Base-by-base conservation (phyloP, 2,888 invertebrate species). In the Drepanosiphum platanoidis region DNA sequence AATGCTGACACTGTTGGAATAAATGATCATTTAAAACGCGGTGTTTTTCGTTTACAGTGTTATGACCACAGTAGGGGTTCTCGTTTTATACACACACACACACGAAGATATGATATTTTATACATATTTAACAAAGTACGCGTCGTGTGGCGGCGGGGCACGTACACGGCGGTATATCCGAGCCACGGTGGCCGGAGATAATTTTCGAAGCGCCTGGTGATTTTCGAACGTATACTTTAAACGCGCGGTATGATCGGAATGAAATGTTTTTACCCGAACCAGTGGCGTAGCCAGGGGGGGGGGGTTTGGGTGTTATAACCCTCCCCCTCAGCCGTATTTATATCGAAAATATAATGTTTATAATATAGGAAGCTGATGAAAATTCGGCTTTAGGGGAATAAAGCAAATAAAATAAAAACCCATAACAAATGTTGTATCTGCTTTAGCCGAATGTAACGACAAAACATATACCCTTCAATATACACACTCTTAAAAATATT, bases 31-130 rank as follows among this genome's bases (percentile, higher is more conserved):
- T 22, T 15, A 27, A 52, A 27, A 52, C 34, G 9, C 39, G 30
- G 32, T 78, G 32, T 78, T 64, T 64, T 58, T 36, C 64, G 30
- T 79, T 79, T 66, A 66, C 32, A 32, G 15, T 46, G 15, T 66
- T 34, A 66, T 32, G 32, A n/a, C 32, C 78, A 15, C 78, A 66
- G 78, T 42, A 64, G 66, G 78, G 78, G 66, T 66, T 66, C 42
- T 64, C n/a, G 8, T 66, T 64, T 15, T 46, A 15, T 9, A 46
- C 5, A 11, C 42, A 11, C 42, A 7, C 11, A 46, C 5, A 46
- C 46, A 46, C 3, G 3, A 46, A 15, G 18, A 15, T 18, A 13
- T 46, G 42, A 7, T 4, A 4, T 46, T 13, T 4, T 46, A 22
- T 61, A 18, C 30, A 4, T 39, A 30, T 30, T 30, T 64, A 77